Base-by-base conservation (phyloP, 2,113 vertebrate genomes). In the Podarcis cretensis region DNA sequence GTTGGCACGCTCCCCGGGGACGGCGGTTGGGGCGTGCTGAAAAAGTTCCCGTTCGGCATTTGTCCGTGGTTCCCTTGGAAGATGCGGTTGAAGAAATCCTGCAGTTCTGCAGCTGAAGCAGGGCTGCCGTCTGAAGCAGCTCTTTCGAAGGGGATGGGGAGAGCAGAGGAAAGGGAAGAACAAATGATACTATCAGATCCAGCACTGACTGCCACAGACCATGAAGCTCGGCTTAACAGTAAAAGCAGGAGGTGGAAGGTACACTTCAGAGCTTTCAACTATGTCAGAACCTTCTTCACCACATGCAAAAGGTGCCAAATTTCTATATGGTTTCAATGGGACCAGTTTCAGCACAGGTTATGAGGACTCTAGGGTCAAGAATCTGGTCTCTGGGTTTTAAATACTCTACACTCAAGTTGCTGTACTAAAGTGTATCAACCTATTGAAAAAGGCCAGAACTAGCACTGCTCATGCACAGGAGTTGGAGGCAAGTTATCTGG, bases 71-170 rank as follows among this genome's bases (percentile, higher is more conserved):
- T 96, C 65, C 97, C 98, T 95, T 98, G 98, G 95, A 99, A 99
- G 94, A 99, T 96, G 85, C 97, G 96, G 92, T 94, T 97, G 91
- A 99, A 97, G 95, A 99, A 98, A 91, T 99, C 98, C 94, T 98
- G 98, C 77, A 99, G 92, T 83, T 99, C 98, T 1, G 97, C 97
- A 0, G 98, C 97, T 35, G 98, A 97, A 73, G 96, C 81, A 57
- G 97, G 59, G 69, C 94, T 73, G 12, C 94, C 93, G 73, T 98
- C 97, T 76, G 98, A 92, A 12, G 97, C 65, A 1, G 97, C 92
- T 95, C 98, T 98, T 94, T 35, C 1, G 66, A 10, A 76, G 79
- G 8, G 35, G 27, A 66, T 30, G 27, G 59, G 18, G 25, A 21
- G 40, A 59, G 37, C 35, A 35, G 23, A 76, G 20, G 37, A 30